A percentile compares a stretch with the other conserved stretches of the same genome.
These are phyloP conservation scores for Thamnophis sirtalis DNA, from an alignment of 2,113 vertebrate species.

Conservation along the genomic window DNA sequence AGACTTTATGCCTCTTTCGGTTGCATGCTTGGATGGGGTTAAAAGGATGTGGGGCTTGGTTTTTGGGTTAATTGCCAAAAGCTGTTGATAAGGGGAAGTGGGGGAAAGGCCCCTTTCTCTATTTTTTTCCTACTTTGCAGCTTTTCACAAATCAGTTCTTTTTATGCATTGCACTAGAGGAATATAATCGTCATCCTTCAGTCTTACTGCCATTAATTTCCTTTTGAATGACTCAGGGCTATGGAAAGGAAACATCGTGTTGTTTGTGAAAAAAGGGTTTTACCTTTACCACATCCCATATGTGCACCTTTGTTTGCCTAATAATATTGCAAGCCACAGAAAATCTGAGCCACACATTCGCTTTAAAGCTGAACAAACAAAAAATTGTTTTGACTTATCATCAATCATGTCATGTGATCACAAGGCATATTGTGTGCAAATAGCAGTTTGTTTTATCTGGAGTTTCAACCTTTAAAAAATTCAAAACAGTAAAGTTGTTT, in stretches of 20 bases:
- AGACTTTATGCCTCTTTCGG: background rate
- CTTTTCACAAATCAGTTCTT: background rate
- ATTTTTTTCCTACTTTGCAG: background rate
- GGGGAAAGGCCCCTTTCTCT: background rate
- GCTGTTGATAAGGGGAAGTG: background rate
- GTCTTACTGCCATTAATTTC: background rate
- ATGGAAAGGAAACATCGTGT: constrained; percentile 53
- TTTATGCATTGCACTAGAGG: constrained; percentile 2
- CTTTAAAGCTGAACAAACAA: constrained; percentile 79
- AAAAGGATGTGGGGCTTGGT: background rate
- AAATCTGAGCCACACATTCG: constrained; percentile 66
- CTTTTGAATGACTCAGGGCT: constrained; percentile 51
- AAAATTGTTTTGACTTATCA: constrained; percentile 77
- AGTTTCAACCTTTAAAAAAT: constrained; percentile 73
- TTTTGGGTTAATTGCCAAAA: background rate
- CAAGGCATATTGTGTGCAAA: constrained; percentile 70
- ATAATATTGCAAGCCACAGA: constrained; percentile 68
- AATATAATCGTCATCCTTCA: background rate
- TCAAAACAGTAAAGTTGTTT: constrained; percentile 79
- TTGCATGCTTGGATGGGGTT: background rate
- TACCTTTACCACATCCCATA: constrained; percentile 65
- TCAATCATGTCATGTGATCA: constrained; percentile 76
- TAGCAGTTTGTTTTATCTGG: constrained; percentile 76
- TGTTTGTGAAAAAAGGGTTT: constrained; percentile 57
- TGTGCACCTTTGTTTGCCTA: constrained; percentile 74